Base-by-base conservation (phyloP, 2,888 invertebrate species). In the Chalcis sispes region DNA sequence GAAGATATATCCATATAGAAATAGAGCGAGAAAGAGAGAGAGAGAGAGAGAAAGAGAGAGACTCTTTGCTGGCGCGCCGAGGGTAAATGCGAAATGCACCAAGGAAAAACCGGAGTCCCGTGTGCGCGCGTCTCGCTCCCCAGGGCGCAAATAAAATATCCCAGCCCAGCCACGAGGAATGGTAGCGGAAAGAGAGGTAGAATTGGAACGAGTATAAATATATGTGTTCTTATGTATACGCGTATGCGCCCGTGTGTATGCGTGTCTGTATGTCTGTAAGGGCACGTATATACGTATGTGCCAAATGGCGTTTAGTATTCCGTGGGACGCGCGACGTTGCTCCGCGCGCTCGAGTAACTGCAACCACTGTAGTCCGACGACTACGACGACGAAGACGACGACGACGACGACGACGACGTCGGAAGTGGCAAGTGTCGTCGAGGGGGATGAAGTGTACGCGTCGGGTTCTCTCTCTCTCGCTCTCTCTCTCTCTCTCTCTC, bases 231-330 rank as follows among this genome's bases (percentile, higher is more conserved):
- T n/a, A n/a, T n/a, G n/a, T n/a, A n/a, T n/a, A n/a, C n/a, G n/a
- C n/a, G n/a, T n/a, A n/a, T n/a, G n/a, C n/a, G n/a, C n/a, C n/a
- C n/a, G n/a, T n/a, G n/a, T n/a, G n/a, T n/a, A n/a, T n/a, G n/a
- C n/a, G n/a, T n/a, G n/a, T n/a, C n/a, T n/a, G n/a, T n/a, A n/a
- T n/a, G 56, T 4, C 18, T 20, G 20, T 8, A 8, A 18, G 25
- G 36, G 48, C 7, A 27, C 23, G 25, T n/a, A n/a, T n/a, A n/a
- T n/a, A n/a, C n/a, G 32, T 74, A 77, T 65, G 82, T 83, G 84
- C 85, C 84, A 84, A 85, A 84, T 82, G 81, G 81, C 80, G 81
- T 79, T 85, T 85, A 84, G 85, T 84, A 85, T 85, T 83, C 84
- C 80, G 80, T 23, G 61, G 40, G 48, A 46, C 23, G 67, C 36